Evolutionary conservation across 2,888 invertebrate species (phyloP), one percentile per base, ranked within the genome.

Genomic region (Drosophila siamana): DNA sequence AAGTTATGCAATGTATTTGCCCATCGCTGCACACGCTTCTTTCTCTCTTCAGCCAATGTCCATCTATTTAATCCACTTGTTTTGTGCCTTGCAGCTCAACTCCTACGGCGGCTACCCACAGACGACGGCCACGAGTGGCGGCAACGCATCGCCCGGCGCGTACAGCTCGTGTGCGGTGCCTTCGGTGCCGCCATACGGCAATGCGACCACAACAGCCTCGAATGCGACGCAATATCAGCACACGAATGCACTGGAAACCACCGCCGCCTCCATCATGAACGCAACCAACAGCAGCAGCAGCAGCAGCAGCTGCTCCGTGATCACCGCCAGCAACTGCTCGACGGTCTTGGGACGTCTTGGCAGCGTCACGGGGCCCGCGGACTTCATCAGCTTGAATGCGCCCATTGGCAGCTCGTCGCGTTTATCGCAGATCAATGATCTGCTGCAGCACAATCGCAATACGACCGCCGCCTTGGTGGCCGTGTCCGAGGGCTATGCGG

Each of bases 401-500:
- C 89, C 91, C 26, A 76, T 87, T 43, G 79, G 88, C 67, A 91
- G 91, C 68, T 91, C 91, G 61, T 87, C 90, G 44, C 88, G 91
- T 46, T 70, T 92, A 15, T 90, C 91, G n/a, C 91, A 90, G 70
- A 91, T 92, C 28, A 91, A 92, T 69, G 90, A 92, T 86, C 80
- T 92, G 59, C 64, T 92, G 52, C 91, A 91, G 65, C 91, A 90
- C 64, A 92, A 90, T 88, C 91, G 92, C 2, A 92, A 86, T 74
- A 89, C 91, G 15, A 88, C 90, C n/a, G 81, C 89, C 36, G 89
- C 91, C 4, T 63, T 90, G 51, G 88, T 91, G 24, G 91, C 90
- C 16, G 87, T 91, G 46, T 78, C 90, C 7, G 80, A 89, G 56
- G 56, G 69, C 4, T 86, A 77, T 38, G 43, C 68, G 4, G 30